Conservation (phyloP, 1,140 invertebrate genomes). For the Thalassaphorura encarpata region DNA sequence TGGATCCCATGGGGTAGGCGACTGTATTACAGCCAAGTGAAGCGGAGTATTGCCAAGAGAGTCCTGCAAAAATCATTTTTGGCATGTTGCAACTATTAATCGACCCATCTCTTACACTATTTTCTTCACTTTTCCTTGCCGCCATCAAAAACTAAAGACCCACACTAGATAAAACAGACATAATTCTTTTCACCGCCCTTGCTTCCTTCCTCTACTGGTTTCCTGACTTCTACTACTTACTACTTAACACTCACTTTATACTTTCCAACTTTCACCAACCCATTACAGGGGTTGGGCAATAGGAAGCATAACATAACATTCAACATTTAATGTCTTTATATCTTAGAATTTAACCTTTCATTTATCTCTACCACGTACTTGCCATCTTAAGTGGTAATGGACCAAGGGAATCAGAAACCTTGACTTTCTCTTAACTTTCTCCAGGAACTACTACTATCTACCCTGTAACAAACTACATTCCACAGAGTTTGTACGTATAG, state of each 20-base stretch:
- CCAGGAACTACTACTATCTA: no score
- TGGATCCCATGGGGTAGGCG: slow-evolving; percentile 43
- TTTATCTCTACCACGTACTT: no score
- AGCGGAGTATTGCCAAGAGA: slow-evolving; percentile 46
- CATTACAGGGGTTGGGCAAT: no score
- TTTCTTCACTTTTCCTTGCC: neutral
- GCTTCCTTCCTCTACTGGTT: neutral
- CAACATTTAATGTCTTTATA: no score
- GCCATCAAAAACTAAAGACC: neutral
- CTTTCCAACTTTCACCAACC: no score
- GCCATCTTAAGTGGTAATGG: no score
- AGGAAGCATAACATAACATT: no score
- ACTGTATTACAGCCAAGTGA: slow-evolving; percentile 45
- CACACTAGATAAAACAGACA: slow-evolving; percentile 1
- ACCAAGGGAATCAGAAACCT: no score
- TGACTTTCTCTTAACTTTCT: no score
- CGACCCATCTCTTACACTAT: slow-evolving; percentile 2
- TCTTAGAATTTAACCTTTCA: no score
- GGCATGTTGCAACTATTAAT: slow-evolving; percentile 18
- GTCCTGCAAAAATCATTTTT: slow-evolving; percentile 42
- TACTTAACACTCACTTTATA: neutral
- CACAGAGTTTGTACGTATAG: no score
- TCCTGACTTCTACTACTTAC: neutral
- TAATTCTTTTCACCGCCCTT: neutral
- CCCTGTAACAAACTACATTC: no score